These are phyloP conservation scores for Diachasma alloeum DNA, from an alignment of 1,140 invertebrate species.

Conservation along the genomic window DNA sequence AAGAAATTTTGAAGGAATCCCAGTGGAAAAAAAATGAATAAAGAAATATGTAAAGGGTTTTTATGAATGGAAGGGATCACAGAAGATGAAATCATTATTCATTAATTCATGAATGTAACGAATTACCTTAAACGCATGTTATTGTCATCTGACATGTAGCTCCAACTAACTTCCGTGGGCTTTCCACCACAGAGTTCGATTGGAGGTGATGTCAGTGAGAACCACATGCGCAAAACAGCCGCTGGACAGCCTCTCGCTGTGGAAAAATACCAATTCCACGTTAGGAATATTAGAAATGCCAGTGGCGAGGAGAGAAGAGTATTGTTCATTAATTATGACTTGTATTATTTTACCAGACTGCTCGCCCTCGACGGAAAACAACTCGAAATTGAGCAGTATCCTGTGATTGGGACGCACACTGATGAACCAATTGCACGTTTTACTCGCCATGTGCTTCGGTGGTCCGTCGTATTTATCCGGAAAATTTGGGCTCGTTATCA, in stretches of 20 bases:
- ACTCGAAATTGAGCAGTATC: conserved; percentile 86
- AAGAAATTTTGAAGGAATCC: too few relatives aligned
- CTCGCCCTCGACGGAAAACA: conserved; percentile 89
- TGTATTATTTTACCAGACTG: conserved; percentile 57
- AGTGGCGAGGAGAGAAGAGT: too few relatives aligned
- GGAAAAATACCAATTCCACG: conserved; percentile 30
- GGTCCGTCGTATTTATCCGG: conserved; percentile 86
- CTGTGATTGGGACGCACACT: conserved; percentile 81
- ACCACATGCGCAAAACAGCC: conserved; percentile 88
- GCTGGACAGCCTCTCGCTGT: conserved; percentile 87
- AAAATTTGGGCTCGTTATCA: conserved; percentile 86
- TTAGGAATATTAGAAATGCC: too few relatives aligned
- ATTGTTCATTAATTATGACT: not conserved
- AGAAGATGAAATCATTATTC: too few relatives aligned
- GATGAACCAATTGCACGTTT: conserved; percentile 93
- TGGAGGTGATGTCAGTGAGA: conserved; percentile 75
- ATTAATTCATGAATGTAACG: not conserved
- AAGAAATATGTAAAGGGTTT: too few relatives aligned
- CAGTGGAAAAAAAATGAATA: too few relatives aligned
- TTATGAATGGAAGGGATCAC: too few relatives aligned
- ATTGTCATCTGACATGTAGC: conserved; percentile 86
- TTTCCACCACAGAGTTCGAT: conserved; percentile 91
- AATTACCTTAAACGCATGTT: conserved; percentile 79
- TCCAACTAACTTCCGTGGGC: conserved; percentile 75
- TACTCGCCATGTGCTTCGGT: conserved; percentile 75